Percentiles rank a stretch among this genome's conserved stretches.
These are phyloP conservation scores for Radopholus similis DNA, from an alignment of 1,140 invertebrate genomes.

Conservation along the genomic window DNA sequence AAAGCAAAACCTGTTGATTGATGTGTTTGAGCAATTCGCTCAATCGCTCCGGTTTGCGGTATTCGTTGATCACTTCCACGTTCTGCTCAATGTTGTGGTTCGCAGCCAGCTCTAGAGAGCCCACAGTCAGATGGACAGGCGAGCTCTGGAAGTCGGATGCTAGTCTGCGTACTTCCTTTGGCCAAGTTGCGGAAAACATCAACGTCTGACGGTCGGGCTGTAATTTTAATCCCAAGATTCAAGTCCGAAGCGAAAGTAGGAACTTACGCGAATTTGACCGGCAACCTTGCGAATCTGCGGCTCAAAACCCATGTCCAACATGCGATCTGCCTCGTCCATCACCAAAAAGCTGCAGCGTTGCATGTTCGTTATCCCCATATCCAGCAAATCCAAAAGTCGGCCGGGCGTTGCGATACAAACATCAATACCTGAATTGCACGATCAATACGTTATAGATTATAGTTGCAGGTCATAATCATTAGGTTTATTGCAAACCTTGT, in stretches of 20 bases:
- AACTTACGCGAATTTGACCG: conserved; percentile 76
- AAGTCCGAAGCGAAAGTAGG: conserved; percentile 65
- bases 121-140: conserved; percentile 89
- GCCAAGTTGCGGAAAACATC: conserved; percentile 99
- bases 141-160: conserved; percentile 88
- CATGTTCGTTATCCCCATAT: conserved; percentile 81
- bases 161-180: conserved; percentile 85
- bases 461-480: background rate
- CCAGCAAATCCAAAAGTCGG: conserved; percentile 87
- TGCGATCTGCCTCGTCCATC: conserved; percentile 94
- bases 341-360: conserved; percentile 86
- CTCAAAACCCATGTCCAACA: conserved; percentile 99
- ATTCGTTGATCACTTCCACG: conserved; percentile 97
- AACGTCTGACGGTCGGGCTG: conserved; percentile 84
- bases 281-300: conserved; percentile 95
- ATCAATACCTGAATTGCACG: conserved; percentile 71
- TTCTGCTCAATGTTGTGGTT: conserved; percentile 90
- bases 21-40: conserved; percentile 18
- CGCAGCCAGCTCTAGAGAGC: conserved; percentile 66
- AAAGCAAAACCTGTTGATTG: conserved; percentile 4
- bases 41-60: conserved; percentile 79
- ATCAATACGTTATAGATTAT: conserved; percentile 47
- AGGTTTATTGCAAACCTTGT: background rate
- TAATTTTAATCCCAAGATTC: conserved; percentile 34
- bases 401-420: conserved; percentile 96